Percentiles rank a stretch among this genome's conserved stretches.
These are phyloP conservation scores for Calosoma granatense DNA, from an alignment of 1,140 invertebrate species.

Conservation along the genomic window DNA sequence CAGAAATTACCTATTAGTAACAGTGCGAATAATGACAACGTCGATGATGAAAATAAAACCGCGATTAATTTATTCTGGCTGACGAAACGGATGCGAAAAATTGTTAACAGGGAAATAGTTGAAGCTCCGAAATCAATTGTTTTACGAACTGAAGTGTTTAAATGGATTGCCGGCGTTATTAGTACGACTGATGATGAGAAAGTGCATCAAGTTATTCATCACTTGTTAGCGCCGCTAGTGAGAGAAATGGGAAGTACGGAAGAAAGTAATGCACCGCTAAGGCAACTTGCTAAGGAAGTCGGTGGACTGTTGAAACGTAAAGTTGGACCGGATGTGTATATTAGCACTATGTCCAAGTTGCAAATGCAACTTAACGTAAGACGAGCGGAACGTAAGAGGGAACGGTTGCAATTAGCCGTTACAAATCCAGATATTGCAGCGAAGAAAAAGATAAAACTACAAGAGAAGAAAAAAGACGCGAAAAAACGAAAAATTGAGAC, in stretches of 20 bases:
- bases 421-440: constrained; percentile 66
- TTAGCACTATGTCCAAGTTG: constrained; percentile 42
- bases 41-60: constrained; percentile 27
- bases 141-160: constrained; percentile 55
- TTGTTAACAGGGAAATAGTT: constrained; percentile 62
- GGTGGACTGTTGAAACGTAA: constrained; percentile 52
- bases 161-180: constrained; percentile 58
- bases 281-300: constrained; percentile 54
- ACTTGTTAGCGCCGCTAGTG: constrained; percentile 53
- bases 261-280: constrained; percentile 42
- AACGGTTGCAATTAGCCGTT: constrained; percentile 54
- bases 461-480: constrained; percentile 62
- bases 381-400: constrained; percentile 54
- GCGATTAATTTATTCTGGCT: constrained; percentile 53
- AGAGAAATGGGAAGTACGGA: constrained; percentile 53
- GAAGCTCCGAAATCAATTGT: constrained; percentile 41
- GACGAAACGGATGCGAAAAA: constrained; percentile 52
- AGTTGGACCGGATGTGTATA: constrained; percentile 53
- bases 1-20: constrained; percentile 38
- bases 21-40: constrained; percentile 28
- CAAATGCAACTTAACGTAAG: constrained; percentile 49
- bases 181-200: constrained; percentile 43
- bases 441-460: constrained; percentile 62
- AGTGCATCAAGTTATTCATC: constrained; percentile 40
- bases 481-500: constrained; percentile 58